phyloP scores from a whole-genome alignment of 37 sponge, comb jelly and placozoan species.

The Lycopodina hypogea region DNA sequence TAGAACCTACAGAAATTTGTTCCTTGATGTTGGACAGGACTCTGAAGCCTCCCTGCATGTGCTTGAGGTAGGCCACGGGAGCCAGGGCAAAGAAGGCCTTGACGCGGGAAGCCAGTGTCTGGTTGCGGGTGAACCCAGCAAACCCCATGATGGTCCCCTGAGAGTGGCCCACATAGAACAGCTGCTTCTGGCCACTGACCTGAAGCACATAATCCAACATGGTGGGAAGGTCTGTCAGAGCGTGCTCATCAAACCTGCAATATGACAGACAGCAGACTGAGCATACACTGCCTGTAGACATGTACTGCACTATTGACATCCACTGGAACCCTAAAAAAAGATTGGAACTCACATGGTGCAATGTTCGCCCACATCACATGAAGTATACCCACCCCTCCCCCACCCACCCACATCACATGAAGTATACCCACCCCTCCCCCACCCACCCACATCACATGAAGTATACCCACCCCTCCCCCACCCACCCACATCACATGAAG shows the following conservation, averaged over 20 bases:
- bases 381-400: no score
- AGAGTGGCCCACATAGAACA: conserved; percentile 89
- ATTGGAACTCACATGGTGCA: no score
- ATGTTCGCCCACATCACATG: no score
- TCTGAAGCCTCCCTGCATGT: conserved; percentile 48
- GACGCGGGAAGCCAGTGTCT: conserved; percentile 57
- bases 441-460: no score
- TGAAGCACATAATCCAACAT: conserved; percentile 79
- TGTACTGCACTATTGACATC: no score
- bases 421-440: no score
- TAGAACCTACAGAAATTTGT: conserved; percentile 19
- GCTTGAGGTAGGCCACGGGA: conserved; percentile 63
- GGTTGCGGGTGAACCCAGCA: conserved; percentile 75
- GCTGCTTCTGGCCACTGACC: conserved; percentile 38
- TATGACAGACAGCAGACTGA: neutral
- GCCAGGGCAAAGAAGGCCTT: conserved; percentile 73
- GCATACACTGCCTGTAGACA: neutral
- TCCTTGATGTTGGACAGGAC: conserved; percentile 34
- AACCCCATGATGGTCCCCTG: conserved; percentile 94
- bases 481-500: no score
- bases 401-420: no score
- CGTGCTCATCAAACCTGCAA: conserved; percentile 79
- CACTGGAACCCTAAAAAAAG: no score
- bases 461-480: no score
- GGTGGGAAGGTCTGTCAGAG: conserved; percentile 14